These are phyloP conservation scores for Cephus rjabovi DNA, from an alignment of 2,888 invertebrate species.

Conservation along the genomic window DNA sequence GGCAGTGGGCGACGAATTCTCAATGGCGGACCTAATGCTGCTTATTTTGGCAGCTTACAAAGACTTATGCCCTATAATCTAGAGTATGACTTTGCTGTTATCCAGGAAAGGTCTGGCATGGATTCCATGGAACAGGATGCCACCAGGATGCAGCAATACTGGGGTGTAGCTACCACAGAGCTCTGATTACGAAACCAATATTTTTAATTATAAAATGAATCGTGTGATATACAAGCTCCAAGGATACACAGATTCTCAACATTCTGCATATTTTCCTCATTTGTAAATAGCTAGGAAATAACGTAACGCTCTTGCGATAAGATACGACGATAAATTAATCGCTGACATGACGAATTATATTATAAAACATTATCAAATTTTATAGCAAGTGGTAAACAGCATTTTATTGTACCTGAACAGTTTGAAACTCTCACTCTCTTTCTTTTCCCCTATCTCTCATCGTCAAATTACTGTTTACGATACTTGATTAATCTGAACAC, in stretches of 20 bases:
- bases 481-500: too few relatives aligned
- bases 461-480: background rate
- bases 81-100: slow-evolving; percentile 86
- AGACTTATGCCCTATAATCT: slow-evolving; percentile 86
- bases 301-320: background rate
- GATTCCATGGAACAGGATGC: slow-evolving; percentile 85
- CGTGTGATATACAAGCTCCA: background rate
- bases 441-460: background rate
- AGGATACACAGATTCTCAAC: background rate
- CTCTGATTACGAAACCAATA: slow-evolving; percentile 68
- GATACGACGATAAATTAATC: background rate
- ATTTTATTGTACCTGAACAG: background rate
- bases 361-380: background rate
- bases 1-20: slow-evolving; percentile 73
- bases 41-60: slow-evolving; percentile 88
- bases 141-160: slow-evolving; percentile 87
- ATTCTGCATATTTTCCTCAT: background rate
- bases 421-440: background rate
- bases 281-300: background rate
- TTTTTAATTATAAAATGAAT: background rate
- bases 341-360: background rate
- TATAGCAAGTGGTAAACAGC: background rate
- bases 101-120: slow-evolving; percentile 78
- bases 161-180: slow-evolving; percentile 91
- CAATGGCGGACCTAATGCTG: slow-evolving; percentile 84